A percentile compares a stretch with the other conserved stretches of the same genome.
phyloP scores from a whole-genome alignment of 1,140 invertebrate species.

The Bombus superbus region DNA sequence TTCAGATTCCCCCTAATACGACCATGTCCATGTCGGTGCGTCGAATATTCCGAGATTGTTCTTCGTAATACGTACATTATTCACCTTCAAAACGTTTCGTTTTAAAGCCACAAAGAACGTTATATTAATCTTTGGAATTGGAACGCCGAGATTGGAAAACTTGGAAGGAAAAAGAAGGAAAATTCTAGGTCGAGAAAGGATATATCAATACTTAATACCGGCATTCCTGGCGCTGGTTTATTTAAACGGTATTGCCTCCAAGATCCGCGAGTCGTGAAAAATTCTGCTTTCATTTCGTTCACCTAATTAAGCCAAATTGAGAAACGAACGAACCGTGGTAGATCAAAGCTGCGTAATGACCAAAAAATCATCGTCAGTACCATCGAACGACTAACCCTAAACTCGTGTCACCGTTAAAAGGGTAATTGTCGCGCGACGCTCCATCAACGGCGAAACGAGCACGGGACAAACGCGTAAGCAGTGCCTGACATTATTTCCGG shows the following conservation, averaged over 20 bases:
- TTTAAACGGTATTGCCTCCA: neutral
- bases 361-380: neutral
- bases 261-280: no score
- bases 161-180: no score
- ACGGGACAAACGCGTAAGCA: conserved; percentile 9
- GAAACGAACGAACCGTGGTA: neutral
- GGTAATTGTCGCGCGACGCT: neutral
- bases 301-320: neutral
- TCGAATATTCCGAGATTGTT: neutral
- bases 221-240: neutral
- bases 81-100: no score
- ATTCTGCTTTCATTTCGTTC: neutral
- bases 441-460: neutral
- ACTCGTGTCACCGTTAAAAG: neutral
- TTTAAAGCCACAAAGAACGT: no score
- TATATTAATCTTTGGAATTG: neutral
- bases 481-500: conserved; percentile 43
- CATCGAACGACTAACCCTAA: no score
- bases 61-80: neutral
- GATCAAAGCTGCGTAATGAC: neutral
- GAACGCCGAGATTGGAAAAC: neutral
- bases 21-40: neutral
- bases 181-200: neutral
- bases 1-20: neutral
- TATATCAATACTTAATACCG: no score